Evolutionary conservation across 2,113 vertebrate species (phyloP).

Genomic region (Callopanchax toddi): DNA sequence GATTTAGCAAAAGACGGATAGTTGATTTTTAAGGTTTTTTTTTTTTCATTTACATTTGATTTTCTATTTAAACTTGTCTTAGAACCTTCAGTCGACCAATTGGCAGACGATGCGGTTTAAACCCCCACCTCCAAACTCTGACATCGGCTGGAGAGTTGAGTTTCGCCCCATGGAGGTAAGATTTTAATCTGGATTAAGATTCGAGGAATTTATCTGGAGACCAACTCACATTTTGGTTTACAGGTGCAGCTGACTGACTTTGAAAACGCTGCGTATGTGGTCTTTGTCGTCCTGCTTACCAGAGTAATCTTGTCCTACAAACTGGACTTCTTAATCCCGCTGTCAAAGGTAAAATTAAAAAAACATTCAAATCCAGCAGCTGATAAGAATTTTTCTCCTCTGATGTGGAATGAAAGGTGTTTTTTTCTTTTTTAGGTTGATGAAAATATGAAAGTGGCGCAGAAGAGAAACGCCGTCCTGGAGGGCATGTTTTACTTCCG

Average conservation of each 20-base stretch:
- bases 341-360: constrained; percentile 89
- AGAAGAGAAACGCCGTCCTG: constrained; percentile 92
- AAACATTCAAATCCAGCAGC: background rate
- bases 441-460: constrained; percentile 96
- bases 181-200: background rate
- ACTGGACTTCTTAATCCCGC: constrained; percentile 94
- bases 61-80: constrained; percentile 39
- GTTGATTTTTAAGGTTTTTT: background rate
- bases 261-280: constrained; percentile 97
- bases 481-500: constrained; percentile 95
- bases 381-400: background rate
- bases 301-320: constrained; percentile 98
- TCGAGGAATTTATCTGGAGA: background rate
- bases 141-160: constrained; percentile 98
- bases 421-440: constrained; percentile 85
- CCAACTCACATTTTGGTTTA: background rate
- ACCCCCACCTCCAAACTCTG: constrained; percentile 97
- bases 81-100: constrained; percentile 99
- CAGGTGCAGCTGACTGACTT: constrained; percentile 98
- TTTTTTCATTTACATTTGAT: no score
- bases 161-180: constrained; percentile 97
- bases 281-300: constrained; percentile 96
- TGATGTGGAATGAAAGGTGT: constrained; percentile 7
- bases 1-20: background rate
- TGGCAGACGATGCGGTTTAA: constrained; percentile 99